Base-by-base conservation (phyloP, 2,113 vertebrate species). In the Grallaria varia region DNA sequence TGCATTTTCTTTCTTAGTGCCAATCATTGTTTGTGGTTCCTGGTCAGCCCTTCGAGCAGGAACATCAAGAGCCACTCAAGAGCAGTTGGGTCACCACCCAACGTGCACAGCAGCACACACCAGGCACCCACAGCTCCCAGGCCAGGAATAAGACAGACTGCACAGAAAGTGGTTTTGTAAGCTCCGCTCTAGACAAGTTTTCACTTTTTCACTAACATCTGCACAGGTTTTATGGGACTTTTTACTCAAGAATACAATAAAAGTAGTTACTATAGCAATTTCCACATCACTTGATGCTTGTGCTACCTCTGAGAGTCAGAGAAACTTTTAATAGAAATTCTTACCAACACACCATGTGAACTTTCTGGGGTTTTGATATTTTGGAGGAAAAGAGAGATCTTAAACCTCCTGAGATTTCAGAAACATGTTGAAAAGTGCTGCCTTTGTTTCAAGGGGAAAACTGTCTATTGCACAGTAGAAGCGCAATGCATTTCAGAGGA, bases 261-360 rank as follows among this genome's bases (percentile, higher is more conserved):
- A 93, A 95, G 82, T 73, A 95, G 95, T 97, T 97, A 91, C 95
- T 75, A 96, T 97, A 88, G 95, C 68, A 88, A 97, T 95, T 93
- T 93, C 78, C 93, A 94, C 79, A 96, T 93, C 69, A 79, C 91
- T 96, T 84, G 77, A 85, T 92, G 55, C 75, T 92, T 91, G 23
- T 60, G 55, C 78, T 94, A 88, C 93, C 72, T 93, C 71, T 90
- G 40, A 83, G 50, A 93, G 42, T 49, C 76, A 69, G n/a, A 92
- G 66, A 35, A 92, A 56, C 69, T 95, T 96, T 95, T 95, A 68
- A 94, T 55, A 95, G 88, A 95, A 88, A 92, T 74, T 80, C 84
- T 84, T 91, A 79, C 60, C 73, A 89, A 55, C 37, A 63, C 30
- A 47, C 42, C 50, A 67, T 47, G 62, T 50, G 69, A 95, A 96